Conservation (phyloP, 2,888 invertebrate genomes). For the Laothoe populi region DNA sequence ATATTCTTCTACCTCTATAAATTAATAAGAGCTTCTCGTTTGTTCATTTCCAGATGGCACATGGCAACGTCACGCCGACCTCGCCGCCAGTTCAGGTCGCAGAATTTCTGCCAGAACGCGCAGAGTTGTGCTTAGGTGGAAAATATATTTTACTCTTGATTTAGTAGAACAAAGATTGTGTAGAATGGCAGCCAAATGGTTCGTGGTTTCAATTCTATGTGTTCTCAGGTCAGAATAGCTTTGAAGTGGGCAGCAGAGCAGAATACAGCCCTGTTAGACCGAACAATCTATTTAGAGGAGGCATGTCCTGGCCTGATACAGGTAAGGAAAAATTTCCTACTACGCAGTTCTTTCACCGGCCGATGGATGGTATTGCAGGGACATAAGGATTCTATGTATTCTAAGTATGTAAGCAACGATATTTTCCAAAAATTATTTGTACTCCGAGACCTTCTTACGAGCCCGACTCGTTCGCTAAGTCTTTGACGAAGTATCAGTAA, state of each 20-base stretch:
- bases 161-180: too few species aligned
- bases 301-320: slow-evolving; percentile 59
- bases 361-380: too few species aligned
- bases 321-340: slow-evolving; percentile 42
- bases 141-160: too few species aligned
- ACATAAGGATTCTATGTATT: too few species aligned
- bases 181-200: too few species aligned
- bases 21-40: too few species aligned
- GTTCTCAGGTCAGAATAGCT: slow-evolving; percentile 62
- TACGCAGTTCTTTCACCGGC: neutral
- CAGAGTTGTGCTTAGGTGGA: slow-evolving; percentile 53
- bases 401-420: too few species aligned
- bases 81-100: slow-evolving; percentile 59
- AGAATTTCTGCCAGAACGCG: slow-evolving; percentile 71
- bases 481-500: slow-evolving; percentile 62
- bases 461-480: slow-evolving; percentile 61
- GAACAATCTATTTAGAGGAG: slow-evolving; percentile 49
- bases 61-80: slow-evolving; percentile 64
- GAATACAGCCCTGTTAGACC: slow-evolving; percentile 37
- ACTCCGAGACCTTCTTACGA: slow-evolving; percentile 47
- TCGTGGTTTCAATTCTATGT: too few species aligned
- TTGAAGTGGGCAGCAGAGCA: slow-evolving; percentile 68
- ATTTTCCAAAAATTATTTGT: slow-evolving; percentile 52
- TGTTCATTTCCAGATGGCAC: slow-evolving; percentile 51
- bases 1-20: too few species aligned